A percentile compares a stretch with the other conserved stretches of the same genome.
Conservation (phyloP, 2,113 vertebrate species). For the Conger conger region DNA sequence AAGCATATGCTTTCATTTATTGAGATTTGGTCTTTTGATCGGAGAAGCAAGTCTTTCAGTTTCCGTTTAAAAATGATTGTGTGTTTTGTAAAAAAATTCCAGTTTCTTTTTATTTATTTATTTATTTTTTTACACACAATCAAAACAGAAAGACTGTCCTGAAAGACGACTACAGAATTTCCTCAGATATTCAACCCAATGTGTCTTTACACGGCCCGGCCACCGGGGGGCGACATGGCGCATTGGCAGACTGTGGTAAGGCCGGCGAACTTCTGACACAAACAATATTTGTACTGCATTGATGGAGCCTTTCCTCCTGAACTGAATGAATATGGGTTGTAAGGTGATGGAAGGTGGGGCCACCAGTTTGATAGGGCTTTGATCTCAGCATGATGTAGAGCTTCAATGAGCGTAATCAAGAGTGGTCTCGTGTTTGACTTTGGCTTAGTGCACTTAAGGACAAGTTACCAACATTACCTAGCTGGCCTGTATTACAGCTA, state of each 20-base stretch:
- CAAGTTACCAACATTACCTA: neutral
- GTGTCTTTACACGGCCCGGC: neutral
- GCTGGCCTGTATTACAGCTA: neutral
- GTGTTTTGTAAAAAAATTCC: neutral
- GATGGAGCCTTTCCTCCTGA: neutral
- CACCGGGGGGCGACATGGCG: neutral
- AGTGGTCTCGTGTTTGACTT: neutral
- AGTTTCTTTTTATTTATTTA: slow-evolving; percentile 4
- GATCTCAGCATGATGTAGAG: neutral
- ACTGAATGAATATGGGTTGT: neutral
- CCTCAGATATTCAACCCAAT: neutral
- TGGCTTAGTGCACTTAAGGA: neutral
- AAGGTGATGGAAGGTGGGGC: neutral
- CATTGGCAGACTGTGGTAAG: neutral
- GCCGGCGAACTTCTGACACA: neutral
- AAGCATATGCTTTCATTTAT: neutral
- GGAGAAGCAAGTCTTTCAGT: neutral
- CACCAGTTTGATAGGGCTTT: neutral
- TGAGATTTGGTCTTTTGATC: neutral
- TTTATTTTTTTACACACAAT: neutral
- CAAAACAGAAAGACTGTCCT: neutral
- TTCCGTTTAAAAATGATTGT: neutral
- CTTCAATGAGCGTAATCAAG: neutral
- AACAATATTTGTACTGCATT: neutral
- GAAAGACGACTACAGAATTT: neutral